Evolutionary conservation across 2,888 invertebrate species (phyloP).

Genomic region (Rhagonycha lutea): DNA sequence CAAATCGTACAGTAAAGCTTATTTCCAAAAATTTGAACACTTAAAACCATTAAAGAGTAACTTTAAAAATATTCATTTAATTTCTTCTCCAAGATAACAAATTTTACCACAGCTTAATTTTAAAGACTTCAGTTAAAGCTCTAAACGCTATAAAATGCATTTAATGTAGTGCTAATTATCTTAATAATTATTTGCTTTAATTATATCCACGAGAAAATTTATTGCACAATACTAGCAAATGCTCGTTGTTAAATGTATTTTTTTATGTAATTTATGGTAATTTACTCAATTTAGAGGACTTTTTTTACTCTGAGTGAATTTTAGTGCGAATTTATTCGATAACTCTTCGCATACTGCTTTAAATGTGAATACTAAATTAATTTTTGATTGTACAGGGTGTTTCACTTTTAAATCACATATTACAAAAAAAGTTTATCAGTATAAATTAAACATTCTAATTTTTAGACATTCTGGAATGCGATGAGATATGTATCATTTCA

Average conservation of each 20-base stretch:
- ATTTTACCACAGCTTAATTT: background rate
- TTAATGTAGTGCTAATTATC: background rate
- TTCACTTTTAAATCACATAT: too few species aligned
- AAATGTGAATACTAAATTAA: background rate
- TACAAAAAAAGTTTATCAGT: too few species aligned
- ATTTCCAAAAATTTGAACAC: background rate
- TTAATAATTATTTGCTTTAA: background rate
- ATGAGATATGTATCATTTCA: too few species aligned
- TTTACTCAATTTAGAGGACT: background rate
- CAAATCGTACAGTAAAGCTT: too few species aligned
- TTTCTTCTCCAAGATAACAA: background rate
- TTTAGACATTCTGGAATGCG: too few species aligned
- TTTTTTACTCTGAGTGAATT: background rate
- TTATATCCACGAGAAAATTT: background rate
- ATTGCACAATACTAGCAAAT: background rate
- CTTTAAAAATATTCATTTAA: background rate
- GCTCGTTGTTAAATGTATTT: background rate
- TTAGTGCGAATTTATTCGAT: background rate
- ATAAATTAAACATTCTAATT: too few species aligned
- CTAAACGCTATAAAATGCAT: background rate
- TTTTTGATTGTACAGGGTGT: background rate
- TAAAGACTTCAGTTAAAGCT: background rate
- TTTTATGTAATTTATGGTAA: background rate
- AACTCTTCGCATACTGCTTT: background rate
- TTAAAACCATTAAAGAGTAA: background rate